phyloP scores from a whole-genome alignment of 2,113 vertebrate species.

The Amblyornis subalaris region DNA sequence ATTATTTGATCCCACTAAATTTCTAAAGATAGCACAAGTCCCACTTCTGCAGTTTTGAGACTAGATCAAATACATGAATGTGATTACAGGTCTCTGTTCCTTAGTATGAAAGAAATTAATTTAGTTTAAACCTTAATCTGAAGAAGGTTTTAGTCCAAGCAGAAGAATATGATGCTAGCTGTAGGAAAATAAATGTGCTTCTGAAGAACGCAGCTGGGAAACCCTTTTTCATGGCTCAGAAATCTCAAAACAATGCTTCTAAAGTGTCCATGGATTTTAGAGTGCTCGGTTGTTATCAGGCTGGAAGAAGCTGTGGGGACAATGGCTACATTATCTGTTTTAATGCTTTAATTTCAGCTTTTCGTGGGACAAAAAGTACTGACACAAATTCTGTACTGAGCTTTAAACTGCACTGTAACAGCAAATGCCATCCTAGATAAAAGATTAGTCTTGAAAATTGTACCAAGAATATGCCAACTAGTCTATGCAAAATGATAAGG shows the following conservation, averaged over 20 bases:
- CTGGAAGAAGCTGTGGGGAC: background rate
- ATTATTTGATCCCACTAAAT: background rate
- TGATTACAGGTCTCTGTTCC: background rate
- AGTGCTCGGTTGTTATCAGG: background rate
- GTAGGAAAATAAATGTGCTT: background rate
- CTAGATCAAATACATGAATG: background rate
- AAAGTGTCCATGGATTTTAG: background rate
- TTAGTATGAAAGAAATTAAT: background rate
- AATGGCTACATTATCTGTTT: background rate
- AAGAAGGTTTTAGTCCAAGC: background rate
- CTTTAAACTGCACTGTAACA: constrained; percentile 20
- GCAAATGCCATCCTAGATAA: constrained; percentile 33
- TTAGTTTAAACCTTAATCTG: background rate
- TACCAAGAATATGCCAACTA: constrained; percentile 21
- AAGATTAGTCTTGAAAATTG: background rate
- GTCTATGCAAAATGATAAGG: constrained; percentile 27
- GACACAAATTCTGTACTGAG: background rate
- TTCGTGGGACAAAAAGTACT: constrained; percentile 11
- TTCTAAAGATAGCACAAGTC: background rate
- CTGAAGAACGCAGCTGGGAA: background rate
- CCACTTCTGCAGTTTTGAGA: background rate
- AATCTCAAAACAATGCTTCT: background rate
- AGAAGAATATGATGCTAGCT: background rate
- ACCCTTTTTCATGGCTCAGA: background rate
- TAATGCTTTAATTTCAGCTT: background rate